Conservation (phyloP, 2,113 vertebrate genomes). For the Ondatra zibethicus region DNA sequence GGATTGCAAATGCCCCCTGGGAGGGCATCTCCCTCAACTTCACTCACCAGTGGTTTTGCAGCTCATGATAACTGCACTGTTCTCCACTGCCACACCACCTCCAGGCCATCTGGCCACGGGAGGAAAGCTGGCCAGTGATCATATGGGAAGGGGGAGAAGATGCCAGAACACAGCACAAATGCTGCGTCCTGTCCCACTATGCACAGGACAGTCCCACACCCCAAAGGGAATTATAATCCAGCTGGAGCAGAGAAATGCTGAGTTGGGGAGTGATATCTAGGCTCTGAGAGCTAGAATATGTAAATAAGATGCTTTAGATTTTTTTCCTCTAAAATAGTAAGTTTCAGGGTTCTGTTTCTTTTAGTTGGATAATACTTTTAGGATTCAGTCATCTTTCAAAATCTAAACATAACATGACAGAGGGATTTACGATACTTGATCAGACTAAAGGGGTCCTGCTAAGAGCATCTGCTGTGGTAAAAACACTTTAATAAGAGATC, state of each 20-base stretch:
- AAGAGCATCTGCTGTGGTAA: not conserved
- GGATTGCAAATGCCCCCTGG: not conserved
- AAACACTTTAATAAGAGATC: not conserved
- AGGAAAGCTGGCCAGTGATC: not conserved
- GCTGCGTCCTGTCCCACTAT: not conserved
- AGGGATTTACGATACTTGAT: not conserved
- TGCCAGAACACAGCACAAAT: not conserved
- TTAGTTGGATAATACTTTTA: rapidly evolving
- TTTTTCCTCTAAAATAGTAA: not conserved
- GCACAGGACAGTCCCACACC: not conserved
- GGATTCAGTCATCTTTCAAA: not conserved
- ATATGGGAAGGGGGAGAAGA: not conserved
- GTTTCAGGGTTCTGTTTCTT: conserved; percentile 24
- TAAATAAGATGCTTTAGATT: not conserved
- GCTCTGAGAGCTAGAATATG: not conserved
- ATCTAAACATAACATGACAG: not conserved
- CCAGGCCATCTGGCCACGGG: not conserved
- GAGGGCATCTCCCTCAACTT: not conserved
- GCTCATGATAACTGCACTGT: not conserved
- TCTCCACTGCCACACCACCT: not conserved
- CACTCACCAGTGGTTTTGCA: conserved; percentile 18
- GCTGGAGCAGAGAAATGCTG: not conserved
- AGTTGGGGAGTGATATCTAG: not conserved
- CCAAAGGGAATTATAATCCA: not conserved
- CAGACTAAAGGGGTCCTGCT: not conserved